phyloP scores from a whole-genome alignment of 2,888 invertebrate genomes.

The Zele albiditarsus region DNA sequence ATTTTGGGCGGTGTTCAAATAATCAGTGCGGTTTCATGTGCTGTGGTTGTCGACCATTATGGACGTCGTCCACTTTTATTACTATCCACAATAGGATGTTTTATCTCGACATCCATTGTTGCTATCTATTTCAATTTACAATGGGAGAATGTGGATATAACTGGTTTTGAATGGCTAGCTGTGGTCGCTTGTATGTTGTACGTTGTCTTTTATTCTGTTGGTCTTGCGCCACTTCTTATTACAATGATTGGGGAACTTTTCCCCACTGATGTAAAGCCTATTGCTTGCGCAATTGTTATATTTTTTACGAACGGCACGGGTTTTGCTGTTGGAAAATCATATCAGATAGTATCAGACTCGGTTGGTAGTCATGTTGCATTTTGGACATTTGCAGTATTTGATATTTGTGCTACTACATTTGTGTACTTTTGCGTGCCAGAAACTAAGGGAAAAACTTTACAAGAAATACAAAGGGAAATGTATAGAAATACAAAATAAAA shows the following conservation, averaged over 20 bases:
- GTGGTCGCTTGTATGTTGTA: constrained; percentile 48
- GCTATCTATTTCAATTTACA: constrained; percentile 50
- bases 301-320: constrained; percentile 37
- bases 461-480: constrained; percentile 51
- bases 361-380: constrained; percentile 49
- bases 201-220: constrained; percentile 50
- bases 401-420: constrained; percentile 42
- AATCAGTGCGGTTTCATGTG: constrained; percentile 34
- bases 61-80: constrained; percentile 51
- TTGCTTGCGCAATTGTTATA: constrained; percentile 47
- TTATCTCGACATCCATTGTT: constrained; percentile 44
- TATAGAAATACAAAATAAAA: constrained; percentile 1
- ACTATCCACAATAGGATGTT: constrained; percentile 46
- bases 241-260: constrained; percentile 55
- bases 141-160: constrained; percentile 20
- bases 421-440: constrained; percentile 51
- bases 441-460: constrained; percentile 54
- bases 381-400: constrained; percentile 49
- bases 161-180: constrained; percentile 51
- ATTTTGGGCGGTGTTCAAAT: constrained; percentile 55
- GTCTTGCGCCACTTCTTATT: constrained; percentile 52
- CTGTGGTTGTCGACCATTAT: constrained; percentile 48
- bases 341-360: constrained; percentile 42
- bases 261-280: constrained; percentile 55
- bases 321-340: constrained; percentile 46